Conservation (phyloP, 1,140 invertebrate genomes). For the Brachionus plicatilis region DNA sequence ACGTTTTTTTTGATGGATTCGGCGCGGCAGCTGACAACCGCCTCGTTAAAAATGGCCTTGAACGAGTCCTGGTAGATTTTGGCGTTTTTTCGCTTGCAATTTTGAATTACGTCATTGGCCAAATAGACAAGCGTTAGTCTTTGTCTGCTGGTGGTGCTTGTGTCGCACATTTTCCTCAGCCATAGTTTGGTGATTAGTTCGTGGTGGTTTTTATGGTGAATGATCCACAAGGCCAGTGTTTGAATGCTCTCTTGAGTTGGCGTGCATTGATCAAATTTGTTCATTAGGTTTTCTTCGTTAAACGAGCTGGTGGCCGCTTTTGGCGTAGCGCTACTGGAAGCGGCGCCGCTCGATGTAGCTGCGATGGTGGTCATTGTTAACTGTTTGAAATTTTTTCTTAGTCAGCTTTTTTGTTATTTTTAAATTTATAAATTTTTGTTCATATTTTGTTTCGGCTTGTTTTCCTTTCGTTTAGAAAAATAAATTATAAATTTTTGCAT, state of each 20-base stretch:
- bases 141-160: constrained; percentile 68
- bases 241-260: constrained; percentile 39
- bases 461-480: background rate
- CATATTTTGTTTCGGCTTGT: background rate
- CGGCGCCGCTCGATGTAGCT: background rate
- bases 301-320: background rate
- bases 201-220: constrained; percentile 18
- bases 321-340: background rate
- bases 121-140: constrained; percentile 82
- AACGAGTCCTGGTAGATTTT: constrained; percentile 66
- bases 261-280: background rate
- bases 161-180: background rate
- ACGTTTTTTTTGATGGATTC: constrained; percentile 78
- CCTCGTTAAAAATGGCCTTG: constrained; percentile 79
- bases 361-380: constrained; percentile 7
- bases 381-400: background rate
- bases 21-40: constrained; percentile 72
- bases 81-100: constrained; percentile 77
- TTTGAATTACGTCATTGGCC: constrained; percentile 91
- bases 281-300: background rate
- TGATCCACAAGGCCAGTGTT: constrained; percentile 24
- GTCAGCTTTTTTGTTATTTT: background rate
- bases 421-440: constrained; percentile 4
- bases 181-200: background rate
- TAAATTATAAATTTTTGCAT: background rate